Evolutionary conservation across 2,113 vertebrate genomes (phyloP), one percentile per base, ranked within the genome.

Genomic region (Notarius quadriscutis): DNA sequence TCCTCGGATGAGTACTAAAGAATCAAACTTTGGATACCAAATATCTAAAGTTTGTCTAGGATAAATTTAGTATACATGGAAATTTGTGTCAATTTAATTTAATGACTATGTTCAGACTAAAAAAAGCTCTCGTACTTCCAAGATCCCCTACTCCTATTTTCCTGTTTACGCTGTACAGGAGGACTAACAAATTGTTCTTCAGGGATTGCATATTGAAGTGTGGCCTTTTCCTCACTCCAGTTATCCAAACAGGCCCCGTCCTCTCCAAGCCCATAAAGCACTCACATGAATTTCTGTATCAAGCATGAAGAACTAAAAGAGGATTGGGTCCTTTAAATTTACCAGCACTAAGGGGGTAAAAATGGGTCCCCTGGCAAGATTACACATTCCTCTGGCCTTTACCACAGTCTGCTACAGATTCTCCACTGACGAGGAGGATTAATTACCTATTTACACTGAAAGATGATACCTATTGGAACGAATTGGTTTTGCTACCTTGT

Each of bases 341-440:
- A 85, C 63, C 83, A 89, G 89, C 86, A 86, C 75, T 75, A 5
- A 65, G 12, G 10, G 63, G 74, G 65, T 84, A 86, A 62, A 90
- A 93, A 53, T 92, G 87, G 81, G 87, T 93, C 94, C 92, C 92
- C 81, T 84, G 91, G 88, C 83, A 90, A 86, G 53, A 89, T 88
- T 89, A 91, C 91, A 92, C 91, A 91, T 93, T 93, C 90, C 88
- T 90, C 62, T 88, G 71, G 91, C 85, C 90, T 89, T 91, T 91
- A 88, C 90, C 88, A 90, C 86, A 81, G 84, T 89, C 93, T 92
- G 92, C 92, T 93, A 87, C 86, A 91, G 87, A 91, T 92, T 88
- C 92, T 62, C 27, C 25, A 58, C 63, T 55, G 60, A 81, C 48
- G 65, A 85, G 62, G 53, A 88, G 65, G n/a, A 51, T 27, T 27